Conservation (phyloP, 2,888 invertebrate genomes). For the Rotaria sp. region DNA sequence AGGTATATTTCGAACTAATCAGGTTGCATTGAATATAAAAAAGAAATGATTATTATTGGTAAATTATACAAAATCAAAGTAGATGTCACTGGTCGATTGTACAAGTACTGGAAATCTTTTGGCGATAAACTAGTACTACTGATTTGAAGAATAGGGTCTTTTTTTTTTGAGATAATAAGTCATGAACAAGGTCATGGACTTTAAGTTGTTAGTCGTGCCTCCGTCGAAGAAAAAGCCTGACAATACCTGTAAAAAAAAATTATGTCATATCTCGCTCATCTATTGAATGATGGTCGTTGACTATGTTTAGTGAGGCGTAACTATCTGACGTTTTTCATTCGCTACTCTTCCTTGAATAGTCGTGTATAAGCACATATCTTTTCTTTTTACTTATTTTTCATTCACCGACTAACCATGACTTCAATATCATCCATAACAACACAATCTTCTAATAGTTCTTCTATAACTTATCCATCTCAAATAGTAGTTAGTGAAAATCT, state of each 20-base stretch:
- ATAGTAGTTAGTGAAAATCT: slow-evolving; percentile 9
- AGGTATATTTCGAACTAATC: no score
- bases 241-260: neutral
- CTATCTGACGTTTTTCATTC: neutral
- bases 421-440: neutral
- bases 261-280: neutral
- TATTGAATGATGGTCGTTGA: neutral
- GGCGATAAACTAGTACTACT: no score
- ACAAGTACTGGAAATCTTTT: neutral
- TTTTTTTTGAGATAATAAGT: neutral
- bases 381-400: slow-evolving; percentile 20
- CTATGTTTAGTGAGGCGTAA: neutral
- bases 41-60: neutral
- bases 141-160: neutral
- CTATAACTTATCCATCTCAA: neutral
- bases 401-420: neutral
- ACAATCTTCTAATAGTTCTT: neutral
- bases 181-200: neutral
- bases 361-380: neutral
- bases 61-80: neutral
- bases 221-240: neutral
- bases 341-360: neutral
- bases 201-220: neutral
- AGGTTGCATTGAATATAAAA: no score
- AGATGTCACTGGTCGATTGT: neutral